Conservation (phyloP, 2,113 vertebrate genomes). For the Plecotus auritus region DNA sequence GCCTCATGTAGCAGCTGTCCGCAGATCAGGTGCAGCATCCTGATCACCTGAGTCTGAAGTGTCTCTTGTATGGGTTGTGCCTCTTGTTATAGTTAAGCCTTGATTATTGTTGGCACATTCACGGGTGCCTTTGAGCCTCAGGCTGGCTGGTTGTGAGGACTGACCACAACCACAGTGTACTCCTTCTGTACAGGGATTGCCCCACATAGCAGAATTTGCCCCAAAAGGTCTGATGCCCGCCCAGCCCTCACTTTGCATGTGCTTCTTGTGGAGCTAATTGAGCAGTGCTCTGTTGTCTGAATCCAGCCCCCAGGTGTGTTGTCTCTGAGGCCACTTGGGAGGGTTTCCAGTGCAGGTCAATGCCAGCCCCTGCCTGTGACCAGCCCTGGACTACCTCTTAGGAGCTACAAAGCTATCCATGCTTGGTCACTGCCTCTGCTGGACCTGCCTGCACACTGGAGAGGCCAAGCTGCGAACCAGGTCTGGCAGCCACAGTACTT, state of each 20-base stretch:
- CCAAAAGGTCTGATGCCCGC: background rate
- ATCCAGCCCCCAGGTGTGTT: background rate
- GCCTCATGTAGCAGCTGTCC: background rate
- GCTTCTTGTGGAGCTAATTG: background rate
- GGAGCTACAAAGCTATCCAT: background rate
- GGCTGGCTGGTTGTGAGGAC: background rate
- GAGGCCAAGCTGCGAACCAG: background rate
- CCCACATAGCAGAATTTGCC: background rate
- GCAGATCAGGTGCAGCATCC: background rate
- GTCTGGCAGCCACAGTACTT: no score
- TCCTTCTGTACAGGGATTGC: background rate
- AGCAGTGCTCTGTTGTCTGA: background rate
- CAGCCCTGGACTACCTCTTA: background rate
- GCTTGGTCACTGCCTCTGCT: background rate
- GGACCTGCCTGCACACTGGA: background rate
- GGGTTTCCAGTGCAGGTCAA: background rate
- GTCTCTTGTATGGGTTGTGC: background rate
- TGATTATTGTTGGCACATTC: background rate
- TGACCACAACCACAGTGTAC: background rate
- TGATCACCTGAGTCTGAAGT: background rate
- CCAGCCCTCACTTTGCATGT: background rate
- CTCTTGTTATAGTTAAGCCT: background rate
- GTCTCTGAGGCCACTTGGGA: background rate
- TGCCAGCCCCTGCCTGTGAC: background rate
- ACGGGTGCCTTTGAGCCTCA: background rate